Evolutionary conservation across 2,888 invertebrate genomes (phyloP), one percentile per base, ranked within the genome.

Genomic region (Drosophila antonietae): DNA sequence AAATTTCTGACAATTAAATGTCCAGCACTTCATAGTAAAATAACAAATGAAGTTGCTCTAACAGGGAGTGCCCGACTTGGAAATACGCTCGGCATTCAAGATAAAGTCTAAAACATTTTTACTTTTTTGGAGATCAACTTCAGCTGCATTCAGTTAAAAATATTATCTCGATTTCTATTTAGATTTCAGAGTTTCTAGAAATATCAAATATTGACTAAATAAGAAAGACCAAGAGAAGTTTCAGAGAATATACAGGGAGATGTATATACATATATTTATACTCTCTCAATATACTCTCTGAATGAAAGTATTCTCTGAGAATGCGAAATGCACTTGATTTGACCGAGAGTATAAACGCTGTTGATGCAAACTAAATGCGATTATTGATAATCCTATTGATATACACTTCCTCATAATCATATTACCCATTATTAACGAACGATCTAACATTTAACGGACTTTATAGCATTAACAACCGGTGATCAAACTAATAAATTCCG

Each of bases 391-490:
- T 4, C 20, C 15, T 15, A 20, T 23, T 10, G 15, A 15, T 23
- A 53, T 23, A 23, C 37, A 20, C 35, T 51, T 51, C 18, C 51
- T 33, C 33, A 20, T 35, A 20, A 8, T 0, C 18, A 14, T 23
- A 3, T 23, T 9, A 15, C 9, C 18, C 15, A 20, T 37, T 14
- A 28, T 28, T 28, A 5, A 28, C 28, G 28, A 28, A 28, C 28
- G 28, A 5, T 15, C 15, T 37, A 15, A 15, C 14, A 9, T 10
- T 9, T 23, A 37, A 15, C 52, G 23, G 52, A 53, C 9, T 10
- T 51, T 66, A 82, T 51, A 51, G 61, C 18, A 66, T 47, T 55
- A 63, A 65, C n/a, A 41, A 52, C 52, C 52, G 14, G 14, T 44
- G 28, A 62, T 72, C 35, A 55, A 58, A 61, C 60, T 37, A 47